Percentiles rank a stretch among this genome's conserved stretches.
These are phyloP conservation scores for Andrena bicolor DNA, from an alignment of 2,888 invertebrate species.

Conservation along the genomic window DNA sequence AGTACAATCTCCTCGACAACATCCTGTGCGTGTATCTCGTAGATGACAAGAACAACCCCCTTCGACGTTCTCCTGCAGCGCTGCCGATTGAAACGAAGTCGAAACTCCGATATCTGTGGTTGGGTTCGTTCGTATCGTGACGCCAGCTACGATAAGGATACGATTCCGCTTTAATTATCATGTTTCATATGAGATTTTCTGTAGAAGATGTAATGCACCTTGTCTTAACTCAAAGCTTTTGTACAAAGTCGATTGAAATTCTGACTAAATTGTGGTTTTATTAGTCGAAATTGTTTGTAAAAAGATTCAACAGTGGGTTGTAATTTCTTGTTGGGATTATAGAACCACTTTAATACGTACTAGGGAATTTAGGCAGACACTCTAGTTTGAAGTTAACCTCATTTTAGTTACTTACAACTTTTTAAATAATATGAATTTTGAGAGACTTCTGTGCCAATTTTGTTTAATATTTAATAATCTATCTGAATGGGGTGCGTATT, in stretches of 20 bases:
- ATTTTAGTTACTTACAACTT: too few species aligned
- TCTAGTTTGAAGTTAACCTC: too few species aligned
- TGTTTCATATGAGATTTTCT: neutral
- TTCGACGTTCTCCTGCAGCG: conserved; percentile 79
- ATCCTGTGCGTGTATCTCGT: conserved; percentile 59
- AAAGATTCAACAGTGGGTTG: too few species aligned
- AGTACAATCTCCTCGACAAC: conserved; percentile 51
- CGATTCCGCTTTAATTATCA: conserved; percentile 40
- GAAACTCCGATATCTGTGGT: conserved; percentile 67
- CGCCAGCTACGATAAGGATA: conserved; percentile 18
- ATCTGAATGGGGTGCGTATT: too few species aligned
- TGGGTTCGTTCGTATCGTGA: neutral
- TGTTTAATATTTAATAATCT: too few species aligned
- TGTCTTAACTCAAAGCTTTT: neutral
- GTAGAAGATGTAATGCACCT: neutral
- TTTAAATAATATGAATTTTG: too few species aligned
- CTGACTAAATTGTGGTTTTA: too few species aligned
- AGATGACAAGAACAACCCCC: conserved; percentile 72
- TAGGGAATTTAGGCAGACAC: too few species aligned
- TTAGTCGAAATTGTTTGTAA: too few species aligned
- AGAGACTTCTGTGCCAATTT: too few species aligned
- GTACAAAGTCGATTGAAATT: neutral
- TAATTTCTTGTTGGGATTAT: too few species aligned
- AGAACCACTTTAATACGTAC: too few species aligned
- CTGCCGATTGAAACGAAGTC: conserved; percentile 78